A percentile compares a stretch with the other conserved stretches of the same genome.
Evolutionary conservation across 2,888 invertebrate genomes (phyloP).

Genomic region (Auanema freiburgensis): DNA sequence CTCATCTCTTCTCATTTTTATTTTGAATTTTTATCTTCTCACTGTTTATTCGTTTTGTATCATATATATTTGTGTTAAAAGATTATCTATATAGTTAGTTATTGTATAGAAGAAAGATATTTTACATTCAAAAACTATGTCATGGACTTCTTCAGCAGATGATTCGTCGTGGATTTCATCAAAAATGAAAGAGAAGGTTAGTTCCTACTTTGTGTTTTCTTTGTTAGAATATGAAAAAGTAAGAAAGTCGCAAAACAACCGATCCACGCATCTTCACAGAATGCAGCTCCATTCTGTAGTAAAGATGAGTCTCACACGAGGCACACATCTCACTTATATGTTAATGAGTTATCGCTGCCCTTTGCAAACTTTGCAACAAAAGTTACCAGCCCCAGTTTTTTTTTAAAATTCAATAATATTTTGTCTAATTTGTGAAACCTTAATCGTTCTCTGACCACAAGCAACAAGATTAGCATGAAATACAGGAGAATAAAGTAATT

Average conservation of each 20-base stretch:
- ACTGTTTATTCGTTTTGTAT: background rate
- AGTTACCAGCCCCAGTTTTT: too few relatives aligned
- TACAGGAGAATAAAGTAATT: too few relatives aligned
- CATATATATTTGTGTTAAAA: background rate
- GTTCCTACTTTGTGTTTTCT: background rate
- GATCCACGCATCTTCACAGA: background rate
- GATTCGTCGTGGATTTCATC: conserved; percentile 34
- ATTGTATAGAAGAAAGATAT: conserved; percentile 8
- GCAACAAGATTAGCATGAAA: too few relatives aligned
- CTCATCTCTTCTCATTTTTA: background rate
- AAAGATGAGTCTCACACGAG: background rate
- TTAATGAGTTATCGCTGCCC: too few relatives aligned
- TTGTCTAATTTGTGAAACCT: too few relatives aligned
- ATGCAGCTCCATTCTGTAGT: background rate
- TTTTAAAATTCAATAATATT: too few relatives aligned
- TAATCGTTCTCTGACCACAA: too few relatives aligned
- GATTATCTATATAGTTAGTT: conserved; percentile 8
- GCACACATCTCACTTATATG: too few relatives aligned
- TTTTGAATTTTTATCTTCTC: background rate
- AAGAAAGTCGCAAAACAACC: background rate
- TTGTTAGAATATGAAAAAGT: too few relatives aligned
- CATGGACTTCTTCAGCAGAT: conserved; percentile 36
- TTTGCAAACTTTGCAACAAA: too few relatives aligned
- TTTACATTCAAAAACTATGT: conserved; percentile 21
- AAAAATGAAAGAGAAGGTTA: conserved; percentile 36